Base-by-base conservation (phyloP, 1,140 invertebrate species). In the Hermetia illucens region DNA sequence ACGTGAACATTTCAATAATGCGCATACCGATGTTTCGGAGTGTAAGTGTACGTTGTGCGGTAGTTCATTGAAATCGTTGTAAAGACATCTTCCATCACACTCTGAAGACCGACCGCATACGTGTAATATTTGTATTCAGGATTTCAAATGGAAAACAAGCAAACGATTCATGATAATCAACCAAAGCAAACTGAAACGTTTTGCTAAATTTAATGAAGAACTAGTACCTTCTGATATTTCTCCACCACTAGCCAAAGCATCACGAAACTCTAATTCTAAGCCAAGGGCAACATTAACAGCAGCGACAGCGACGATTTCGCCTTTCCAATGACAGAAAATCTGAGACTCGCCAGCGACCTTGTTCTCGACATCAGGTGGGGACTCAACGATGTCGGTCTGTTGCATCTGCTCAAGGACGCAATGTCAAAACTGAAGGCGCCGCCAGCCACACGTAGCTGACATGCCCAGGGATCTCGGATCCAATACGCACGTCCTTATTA, bases 81-180 rank as follows among this genome's bases (percentile, higher is more conserved):
- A 79, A 13, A 65, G 83, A 1, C 85, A 89, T 49, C 79, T 89
- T 77, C 85, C 85, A 48, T 82, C 80, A 18, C 85, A 89, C 58
- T 85, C 81, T 4, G 82, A 88, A 55, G 82, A 88, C 51, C 64
- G 83, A 31, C 84, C 84, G 9, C 82, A 88, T 52, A 86, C 85
- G 49, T 89, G 85, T 56, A 8, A 27, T 13, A 9, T 27, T 27
- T 27, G 13, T 27, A 27, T 16, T 1, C 29, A 58, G 55, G 58
- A 55, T 5, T 58, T 58, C 34, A 58, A 58, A 34, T 58, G 55
- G 55, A 58, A 58, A 34, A 58, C 55, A 58, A 58, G 38, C 55
- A 58, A 44, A 52, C 55, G 1, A 53, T 51, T 39, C 55, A 58
- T 34, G 55, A 53, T 12, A 58, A 58, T 45, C 50, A 58, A 36